Evolutionary conservation across 2,888 invertebrate genomes (phyloP).

Genomic region (Synanthedon vespiformis): DNA sequence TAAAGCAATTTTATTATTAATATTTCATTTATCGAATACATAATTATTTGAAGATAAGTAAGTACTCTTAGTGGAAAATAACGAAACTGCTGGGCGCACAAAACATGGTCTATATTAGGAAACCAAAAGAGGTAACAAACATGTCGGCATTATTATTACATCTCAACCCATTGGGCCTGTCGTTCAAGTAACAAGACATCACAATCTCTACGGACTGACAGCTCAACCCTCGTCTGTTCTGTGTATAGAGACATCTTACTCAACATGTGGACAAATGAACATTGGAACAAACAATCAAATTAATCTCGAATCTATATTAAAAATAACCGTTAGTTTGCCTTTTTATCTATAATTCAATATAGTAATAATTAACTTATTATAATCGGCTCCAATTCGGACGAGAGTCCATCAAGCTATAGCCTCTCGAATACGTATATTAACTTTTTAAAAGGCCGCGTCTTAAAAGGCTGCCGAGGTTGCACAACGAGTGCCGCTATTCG

Average conservation of each 20-base stretch:
- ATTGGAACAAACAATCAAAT: too few relatives aligned
- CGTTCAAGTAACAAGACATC: background rate
- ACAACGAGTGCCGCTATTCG: slow-evolving; percentile 3
- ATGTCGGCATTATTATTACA: background rate
- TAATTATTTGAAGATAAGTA: too few relatives aligned
- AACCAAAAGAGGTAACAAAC: background rate
- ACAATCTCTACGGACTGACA: background rate
- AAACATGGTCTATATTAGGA: too few relatives aligned
- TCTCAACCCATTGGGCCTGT: background rate
- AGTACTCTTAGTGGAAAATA: too few relatives aligned
- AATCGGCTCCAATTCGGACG: background rate
- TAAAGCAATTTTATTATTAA: too few relatives aligned
- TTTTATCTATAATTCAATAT: background rate
- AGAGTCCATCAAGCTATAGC: background rate
- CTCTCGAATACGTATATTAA: background rate
- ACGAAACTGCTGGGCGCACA: too few relatives aligned
- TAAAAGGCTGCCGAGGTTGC: background rate
- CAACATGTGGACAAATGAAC: too few relatives aligned
- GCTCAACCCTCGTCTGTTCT: background rate
- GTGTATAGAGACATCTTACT: too few relatives aligned
- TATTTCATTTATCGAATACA: too few relatives aligned
- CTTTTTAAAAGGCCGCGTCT: background rate
- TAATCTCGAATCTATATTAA: too few relatives aligned
- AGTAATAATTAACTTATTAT: background rate
- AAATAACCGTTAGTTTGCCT: background rate